Evolutionary conservation across 1,140 invertebrate genomes (phyloP).

Genomic region (Hyposmocoma kahamanoa): DNA sequence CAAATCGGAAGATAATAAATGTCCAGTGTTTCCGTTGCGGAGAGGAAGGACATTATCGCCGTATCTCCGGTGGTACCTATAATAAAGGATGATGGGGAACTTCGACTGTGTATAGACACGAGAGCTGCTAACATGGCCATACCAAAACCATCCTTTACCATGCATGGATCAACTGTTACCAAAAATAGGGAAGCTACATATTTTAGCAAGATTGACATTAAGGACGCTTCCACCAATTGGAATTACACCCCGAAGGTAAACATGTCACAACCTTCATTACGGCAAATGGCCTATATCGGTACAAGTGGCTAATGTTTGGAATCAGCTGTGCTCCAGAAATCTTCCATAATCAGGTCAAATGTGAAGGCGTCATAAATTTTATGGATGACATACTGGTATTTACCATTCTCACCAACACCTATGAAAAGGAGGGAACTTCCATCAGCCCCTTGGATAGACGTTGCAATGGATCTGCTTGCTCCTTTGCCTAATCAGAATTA

Average conservation of each 20-base stretch:
- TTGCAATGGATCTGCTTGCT: not conserved
- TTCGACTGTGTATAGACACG: not conserved
- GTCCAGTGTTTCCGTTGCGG: not conserved
- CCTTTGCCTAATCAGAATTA: not conserved
- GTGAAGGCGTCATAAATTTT: not conserved
- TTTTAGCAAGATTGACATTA: not conserved
- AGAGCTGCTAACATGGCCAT: not conserved
- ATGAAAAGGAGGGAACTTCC: not conserved
- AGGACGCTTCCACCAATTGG: conserved; percentile 2
- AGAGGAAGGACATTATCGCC: not conserved
- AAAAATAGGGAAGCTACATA: not conserved
- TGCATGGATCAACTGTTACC: not conserved
- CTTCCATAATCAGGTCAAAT: not conserved
- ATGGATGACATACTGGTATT: not conserved
- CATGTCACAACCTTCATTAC: not conserved
- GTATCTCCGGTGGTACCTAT: not conserved
- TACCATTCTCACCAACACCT: not conserved
- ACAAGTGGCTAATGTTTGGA: not conserved
- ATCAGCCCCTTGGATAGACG: not conserved
- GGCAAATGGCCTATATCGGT: not conserved
- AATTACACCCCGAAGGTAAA: not conserved
- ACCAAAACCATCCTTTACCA: not conserved
- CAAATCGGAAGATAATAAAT: not conserved
- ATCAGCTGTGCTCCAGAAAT: not conserved
- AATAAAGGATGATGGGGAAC: not conserved